Conservation (phyloP, 2,888 invertebrate species). For the Schizotus pectinicornis region DNA sequence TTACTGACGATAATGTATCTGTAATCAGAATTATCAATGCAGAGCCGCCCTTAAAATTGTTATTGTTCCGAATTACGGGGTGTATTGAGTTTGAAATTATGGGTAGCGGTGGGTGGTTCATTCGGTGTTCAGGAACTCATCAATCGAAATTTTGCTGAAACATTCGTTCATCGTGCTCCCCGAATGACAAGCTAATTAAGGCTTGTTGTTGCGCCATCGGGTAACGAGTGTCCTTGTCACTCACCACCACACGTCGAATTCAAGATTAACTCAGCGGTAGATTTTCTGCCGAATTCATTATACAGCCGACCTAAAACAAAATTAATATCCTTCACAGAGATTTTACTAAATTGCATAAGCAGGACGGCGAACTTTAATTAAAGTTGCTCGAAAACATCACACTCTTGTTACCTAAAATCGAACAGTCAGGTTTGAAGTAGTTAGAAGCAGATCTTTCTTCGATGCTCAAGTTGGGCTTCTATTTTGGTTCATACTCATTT, state of each 20-base stretch:
- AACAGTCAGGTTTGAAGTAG: too few relatives aligned
- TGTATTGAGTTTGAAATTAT: neutral
- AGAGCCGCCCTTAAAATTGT: neutral
- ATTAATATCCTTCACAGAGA: constrained; percentile 11
- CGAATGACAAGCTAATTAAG: constrained; percentile 29
- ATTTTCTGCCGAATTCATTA: constrained; percentile 22
- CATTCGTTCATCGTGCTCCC: constrained; percentile 11
- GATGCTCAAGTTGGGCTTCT: too few relatives aligned
- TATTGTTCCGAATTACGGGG: neutral
- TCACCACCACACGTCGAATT: constrained; percentile 27
- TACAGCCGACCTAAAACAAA: constrained; percentile 11
- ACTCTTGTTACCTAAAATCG: too few relatives aligned
- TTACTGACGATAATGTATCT: neutral
- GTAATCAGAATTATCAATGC: neutral
- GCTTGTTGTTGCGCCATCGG: constrained; percentile 25
- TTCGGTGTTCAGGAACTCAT: constrained; percentile 5
- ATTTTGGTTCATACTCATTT: too few relatives aligned
- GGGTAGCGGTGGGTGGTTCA: neutral
- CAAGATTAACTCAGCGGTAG: constrained; percentile 22
- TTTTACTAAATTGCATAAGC: too few relatives aligned
- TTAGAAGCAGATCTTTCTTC: too few relatives aligned
- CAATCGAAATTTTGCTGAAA: constrained; percentile 16
- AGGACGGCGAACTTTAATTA: too few relatives aligned
- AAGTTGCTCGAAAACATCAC: too few relatives aligned
- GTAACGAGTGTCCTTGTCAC: constrained; percentile 31